These are phyloP conservation scores for Macquaria ambigua DNA, from an alignment of 2,113 vertebrate genomes.

Conservation along the genomic window DNA sequence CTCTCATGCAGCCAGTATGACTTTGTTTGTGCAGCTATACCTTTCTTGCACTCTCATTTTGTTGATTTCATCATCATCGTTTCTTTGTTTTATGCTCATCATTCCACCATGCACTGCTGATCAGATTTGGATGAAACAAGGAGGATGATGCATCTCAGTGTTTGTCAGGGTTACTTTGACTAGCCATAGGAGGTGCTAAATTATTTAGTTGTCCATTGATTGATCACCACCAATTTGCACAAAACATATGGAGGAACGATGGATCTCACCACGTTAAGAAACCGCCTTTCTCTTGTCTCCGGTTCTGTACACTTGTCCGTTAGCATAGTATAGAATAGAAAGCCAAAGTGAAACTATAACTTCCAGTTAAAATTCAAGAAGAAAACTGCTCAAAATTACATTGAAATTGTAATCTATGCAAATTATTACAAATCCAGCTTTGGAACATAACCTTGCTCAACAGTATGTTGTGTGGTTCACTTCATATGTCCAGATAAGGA, in stretches of 20 bases:
- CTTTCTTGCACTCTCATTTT: conserved; percentile 10
- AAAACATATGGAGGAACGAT: not conserved
- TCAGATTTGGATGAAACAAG: conserved; percentile 5
- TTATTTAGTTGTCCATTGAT: not conserved
- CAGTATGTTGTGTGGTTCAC: too few species aligned
- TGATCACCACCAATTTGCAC: not conserved
- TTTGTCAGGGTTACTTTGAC: not conserved
- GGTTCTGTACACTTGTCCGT: too few species aligned
- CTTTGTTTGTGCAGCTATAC: not conserved
- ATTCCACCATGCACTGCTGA: not conserved
- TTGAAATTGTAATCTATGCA: too few species aligned
- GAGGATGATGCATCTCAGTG: not conserved
- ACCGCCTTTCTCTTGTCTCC: not conserved
- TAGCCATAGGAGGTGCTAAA: not conserved
- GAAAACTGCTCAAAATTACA: too few species aligned
- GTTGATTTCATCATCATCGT: conserved; percentile 3
- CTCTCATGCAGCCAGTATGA: not conserved
- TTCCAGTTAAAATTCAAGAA: too few species aligned
- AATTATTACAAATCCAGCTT: too few species aligned
- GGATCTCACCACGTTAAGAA: not conserved
- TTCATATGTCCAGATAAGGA: too few species aligned
- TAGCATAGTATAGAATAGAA: not conserved
- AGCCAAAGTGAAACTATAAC: not conserved
- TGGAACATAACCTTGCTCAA: too few species aligned
- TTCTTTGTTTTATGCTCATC: conserved; percentile 1